Percentiles rank a stretch among this genome's conserved stretches.
Evolutionary conservation across 1,140 invertebrate genomes (phyloP).

Genomic region (Phymorhynchus buccinoides): DNA sequence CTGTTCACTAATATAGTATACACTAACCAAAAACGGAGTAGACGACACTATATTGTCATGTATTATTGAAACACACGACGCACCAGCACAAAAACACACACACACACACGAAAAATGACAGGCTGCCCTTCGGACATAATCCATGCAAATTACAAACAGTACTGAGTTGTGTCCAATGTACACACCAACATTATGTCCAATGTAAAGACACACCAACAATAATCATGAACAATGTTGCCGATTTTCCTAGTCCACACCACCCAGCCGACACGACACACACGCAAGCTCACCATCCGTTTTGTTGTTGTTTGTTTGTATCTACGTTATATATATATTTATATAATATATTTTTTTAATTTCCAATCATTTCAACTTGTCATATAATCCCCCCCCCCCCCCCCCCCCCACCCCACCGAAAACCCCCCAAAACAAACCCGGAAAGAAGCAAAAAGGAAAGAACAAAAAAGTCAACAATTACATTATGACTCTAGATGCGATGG

Average conservation of each 20-base stretch:
- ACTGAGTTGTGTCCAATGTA: slow-evolving; percentile 17
- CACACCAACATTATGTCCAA: slow-evolving; percentile 5
- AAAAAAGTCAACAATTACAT: not conserved
- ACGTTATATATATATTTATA: not conserved
- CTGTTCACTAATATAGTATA: not conserved
- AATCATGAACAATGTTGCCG: not conserved
- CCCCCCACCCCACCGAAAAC: not conserved
- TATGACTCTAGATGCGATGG: slow-evolving; percentile 12
- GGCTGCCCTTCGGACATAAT: slow-evolving; percentile 29
- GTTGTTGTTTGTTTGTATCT: not conserved
- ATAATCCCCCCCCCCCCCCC: not conserved
- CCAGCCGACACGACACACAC: too few species aligned
- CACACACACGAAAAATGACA: not conserved
- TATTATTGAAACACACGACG: not conserved
- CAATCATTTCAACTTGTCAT: slow-evolving; percentile 6
- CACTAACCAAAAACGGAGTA: not conserved
- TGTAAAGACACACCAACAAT: slow-evolving; percentile 10
- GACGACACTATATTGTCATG: not conserved
- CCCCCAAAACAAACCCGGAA: too few species aligned
- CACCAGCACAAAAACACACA: not conserved
- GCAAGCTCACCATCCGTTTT: not conserved
- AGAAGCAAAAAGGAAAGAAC: too few species aligned
- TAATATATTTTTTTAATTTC: not conserved
- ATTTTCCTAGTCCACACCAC: not conserved
- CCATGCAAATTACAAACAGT: slow-evolving; percentile 33